phyloP scores from a whole-genome alignment of 2,888 invertebrate species.

The Opisthograptis luteolata region DNA sequence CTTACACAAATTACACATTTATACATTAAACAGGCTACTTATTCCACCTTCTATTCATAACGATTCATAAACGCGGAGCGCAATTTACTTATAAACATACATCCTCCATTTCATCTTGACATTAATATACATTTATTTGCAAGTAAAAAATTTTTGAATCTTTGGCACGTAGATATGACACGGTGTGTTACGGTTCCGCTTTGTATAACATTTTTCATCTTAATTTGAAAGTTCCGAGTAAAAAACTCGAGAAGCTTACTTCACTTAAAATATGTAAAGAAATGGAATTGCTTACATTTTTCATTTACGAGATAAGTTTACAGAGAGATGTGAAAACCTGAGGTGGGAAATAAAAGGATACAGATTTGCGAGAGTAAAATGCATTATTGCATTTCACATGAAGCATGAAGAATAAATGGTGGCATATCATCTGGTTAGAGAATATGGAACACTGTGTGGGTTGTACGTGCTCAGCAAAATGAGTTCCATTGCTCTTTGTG shows the following conservation, averaged over 20 bases:
- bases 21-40: conserved; percentile 11
- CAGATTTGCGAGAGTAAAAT: conserved; percentile 36
- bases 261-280: conserved; percentile 24
- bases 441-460: conserved; percentile 76
- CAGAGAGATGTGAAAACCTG: conserved; percentile 7
- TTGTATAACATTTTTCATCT: conserved; percentile 35
- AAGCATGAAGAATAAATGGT: conserved; percentile 64
- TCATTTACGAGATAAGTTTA: conserved; percentile 20
- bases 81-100: conserved; percentile 22
- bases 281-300: conserved; percentile 17
- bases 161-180: conserved; percentile 24
- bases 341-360: conserved; percentile 17
- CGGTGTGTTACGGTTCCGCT: conserved; percentile 32
- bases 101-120: conserved; percentile 23
- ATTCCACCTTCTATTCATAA: conserved; percentile 15
- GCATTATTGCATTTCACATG: conserved; percentile 55
- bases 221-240: conserved; percentile 34
- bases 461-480: conserved; percentile 64
- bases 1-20: too few relatives aligned
- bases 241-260: conserved; percentile 20
- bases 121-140: conserved; percentile 27
- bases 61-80: conserved; percentile 15
- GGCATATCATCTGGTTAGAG: conserved; percentile 79
- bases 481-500: conserved; percentile 81
- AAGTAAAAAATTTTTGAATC: conserved; percentile 23